Percentiles rank a stretch among this genome's conserved stretches.
These are phyloP conservation scores for Sepiola atlantica DNA, from an alignment of 2,888 invertebrate species.

Conservation along the genomic window DNA sequence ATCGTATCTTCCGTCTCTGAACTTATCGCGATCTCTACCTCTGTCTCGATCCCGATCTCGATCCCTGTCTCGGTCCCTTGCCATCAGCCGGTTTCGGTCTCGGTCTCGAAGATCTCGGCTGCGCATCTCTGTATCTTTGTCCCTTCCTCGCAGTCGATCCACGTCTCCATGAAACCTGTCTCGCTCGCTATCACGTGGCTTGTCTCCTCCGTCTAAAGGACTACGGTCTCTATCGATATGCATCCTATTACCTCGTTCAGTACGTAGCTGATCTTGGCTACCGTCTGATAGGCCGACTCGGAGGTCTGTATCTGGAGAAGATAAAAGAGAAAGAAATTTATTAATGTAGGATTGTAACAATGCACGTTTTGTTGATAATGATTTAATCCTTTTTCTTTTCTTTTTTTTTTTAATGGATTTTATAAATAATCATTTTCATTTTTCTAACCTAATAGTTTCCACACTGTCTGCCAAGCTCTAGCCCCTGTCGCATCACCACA, in stretches of 20 bases:
- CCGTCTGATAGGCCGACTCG: neutral
- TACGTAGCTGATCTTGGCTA: neutral
- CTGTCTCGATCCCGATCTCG: slow-evolving; percentile 50
- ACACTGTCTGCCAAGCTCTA: too few relatives aligned
- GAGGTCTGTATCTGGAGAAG: neutral
- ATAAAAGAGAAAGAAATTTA: neutral
- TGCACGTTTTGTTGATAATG: too few relatives aligned
- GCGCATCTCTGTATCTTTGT: slow-evolving; percentile 41
- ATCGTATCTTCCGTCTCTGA: slow-evolving; percentile 44
- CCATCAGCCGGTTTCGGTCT: slow-evolving; percentile 48
- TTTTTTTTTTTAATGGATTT: too few relatives aligned
- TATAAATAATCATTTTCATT: too few relatives aligned
- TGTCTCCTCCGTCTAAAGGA: neutral
- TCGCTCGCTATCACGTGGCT: neutral
- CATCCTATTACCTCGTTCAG: slow-evolving; percentile 19
- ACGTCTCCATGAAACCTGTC: neutral
- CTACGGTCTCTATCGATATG: slow-evolving; percentile 32
- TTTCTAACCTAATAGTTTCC: too few relatives aligned
- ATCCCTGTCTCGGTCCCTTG: slow-evolving; percentile 44
- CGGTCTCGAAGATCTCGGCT: slow-evolving; percentile 49
- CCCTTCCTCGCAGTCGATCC: neutral
- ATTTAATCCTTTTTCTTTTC: too few relatives aligned
- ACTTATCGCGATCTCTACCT: slow-evolving; percentile 47
- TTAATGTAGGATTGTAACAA: too few relatives aligned
- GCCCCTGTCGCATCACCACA: too few relatives aligned